Base-by-base conservation (phyloP, 2,113 vertebrate genomes). In the Mugil cephalus region DNA sequence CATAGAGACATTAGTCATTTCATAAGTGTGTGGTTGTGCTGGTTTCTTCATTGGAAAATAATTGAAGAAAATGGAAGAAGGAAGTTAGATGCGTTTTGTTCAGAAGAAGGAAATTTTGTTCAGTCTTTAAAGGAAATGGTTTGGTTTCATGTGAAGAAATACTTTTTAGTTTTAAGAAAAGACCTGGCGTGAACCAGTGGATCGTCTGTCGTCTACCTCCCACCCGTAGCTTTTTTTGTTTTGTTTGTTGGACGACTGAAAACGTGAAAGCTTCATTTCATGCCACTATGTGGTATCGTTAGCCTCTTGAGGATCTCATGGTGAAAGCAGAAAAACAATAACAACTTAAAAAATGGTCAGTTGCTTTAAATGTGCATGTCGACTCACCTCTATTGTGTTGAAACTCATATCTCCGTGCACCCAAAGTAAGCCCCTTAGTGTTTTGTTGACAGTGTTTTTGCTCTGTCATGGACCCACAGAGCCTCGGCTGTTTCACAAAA, bases 241-340 rank as follows among this genome's bases (percentile, higher is more conserved):
- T 0, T 9, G 11, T 38, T 34, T 52, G n/a, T 54, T 43, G 21
- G 21, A 68, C 10, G 14, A 46, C 8, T 66, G 46, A 14, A n/a
- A 50, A 55, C 24, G 11, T 36, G 8, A 63, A 51, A 4, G 0
- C 30, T 18, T 59, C 24, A 45, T 83, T 85, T 66, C 10, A 17
- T 36, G 75, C 73, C 1, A 39, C 4, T 38, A 48, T 76, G 67
- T 72, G 68, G 14, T 15, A 7, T 18, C 38, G 35, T 40, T 40
- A 8, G 11, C 65, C 83, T 74, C 73, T 21, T 0, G 70, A 70
- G 73, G 34, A 11, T 54, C 62, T 53, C 0, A 65, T 77, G 53
- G 45, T 53, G 6, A 75, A 85, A 75, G 17, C 1, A 54, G 30
- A 11, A 40, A 0, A 51, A 77, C 55, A 77, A 69, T 36, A 82